Evolutionary conservation across 2,888 invertebrate species (phyloP), one percentile per base, ranked within the genome.

Genomic region (Aleiodes testaceus): DNA sequence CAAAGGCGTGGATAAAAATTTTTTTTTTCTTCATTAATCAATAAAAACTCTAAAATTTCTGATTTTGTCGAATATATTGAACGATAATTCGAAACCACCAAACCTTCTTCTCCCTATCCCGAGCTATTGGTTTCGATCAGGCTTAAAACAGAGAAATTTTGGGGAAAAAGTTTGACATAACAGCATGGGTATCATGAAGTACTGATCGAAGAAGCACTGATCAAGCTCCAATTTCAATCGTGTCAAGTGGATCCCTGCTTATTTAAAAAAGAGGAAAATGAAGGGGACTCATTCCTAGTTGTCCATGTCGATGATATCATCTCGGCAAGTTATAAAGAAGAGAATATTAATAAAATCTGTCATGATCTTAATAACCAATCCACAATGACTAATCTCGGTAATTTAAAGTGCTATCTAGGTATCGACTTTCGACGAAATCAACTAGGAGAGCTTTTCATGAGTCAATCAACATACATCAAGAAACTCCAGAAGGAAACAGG

Each of bases 391-490:
- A 72, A 77, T 55, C 63, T 78, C 4, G 76, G 78, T 16, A 47
- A 70, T 30, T 16, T 75, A 0, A 61, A 64, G 11, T 26, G 66
- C 2, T 77, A 72, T 52, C 67, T 78, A 2, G 74, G 76, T 0
- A 69, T 78, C 1, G 36, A 52, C 73, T 55, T 78, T 7, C 52
- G 59, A 45, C 53, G 47, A 59, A 59, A 70, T 18, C 30, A n/a
- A 14, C 36, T 12, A 11, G 70, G 69, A 18, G 65, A 49, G 26
- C 66, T 72, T 22, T 61, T 55, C 42, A 42, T 73, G 7, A 44
- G 53, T 53, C 71, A 75, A 20, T 42, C 30, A 4, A 18, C 53
- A 4, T 77, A 75, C 67, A 76, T 77, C 7, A 30, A 75, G 20
- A 68, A 70, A 44, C 36, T 76, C 7, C 16, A 76, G 11, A n/a